phyloP scores from a whole-genome alignment of 2,797 vertebrate species.

The Acrocephalus scirpaceus region DNA sequence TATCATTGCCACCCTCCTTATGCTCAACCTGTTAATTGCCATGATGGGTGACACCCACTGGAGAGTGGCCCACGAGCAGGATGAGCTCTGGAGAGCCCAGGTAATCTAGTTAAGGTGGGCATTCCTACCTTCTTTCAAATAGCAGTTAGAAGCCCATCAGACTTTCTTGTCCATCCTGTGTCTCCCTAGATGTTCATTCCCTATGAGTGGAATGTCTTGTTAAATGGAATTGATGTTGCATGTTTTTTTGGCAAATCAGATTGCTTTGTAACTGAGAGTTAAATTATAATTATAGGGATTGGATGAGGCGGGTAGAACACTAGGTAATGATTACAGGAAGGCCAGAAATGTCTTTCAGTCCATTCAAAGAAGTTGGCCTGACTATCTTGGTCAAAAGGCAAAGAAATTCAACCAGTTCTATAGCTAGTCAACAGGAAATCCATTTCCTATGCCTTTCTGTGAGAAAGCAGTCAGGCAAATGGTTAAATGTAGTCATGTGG shows the following conservation, averaged over 20 bases:
- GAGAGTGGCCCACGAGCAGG: slow-evolving; percentile 79
- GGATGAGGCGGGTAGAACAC: neutral
- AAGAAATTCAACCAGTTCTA: neutral
- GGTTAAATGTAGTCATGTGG: neutral
- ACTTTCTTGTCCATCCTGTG: neutral
- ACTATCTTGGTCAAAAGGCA: neutral
- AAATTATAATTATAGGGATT: neutral
- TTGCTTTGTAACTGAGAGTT: neutral
- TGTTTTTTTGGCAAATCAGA: neutral
- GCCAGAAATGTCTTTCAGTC: neutral
- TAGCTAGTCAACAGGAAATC: neutral
- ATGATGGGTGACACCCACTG: slow-evolving; percentile 85
- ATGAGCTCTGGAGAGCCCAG: slow-evolving; percentile 81
- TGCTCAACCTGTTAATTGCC: slow-evolving; percentile 83
- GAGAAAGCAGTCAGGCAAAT: neutral
- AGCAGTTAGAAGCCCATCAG: neutral
- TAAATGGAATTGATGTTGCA: neutral
- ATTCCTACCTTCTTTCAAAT: neutral
- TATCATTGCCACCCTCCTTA: slow-evolving; percentile 79
- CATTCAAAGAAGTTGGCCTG: neutral
- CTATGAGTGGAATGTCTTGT: fast-evolving
- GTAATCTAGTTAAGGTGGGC: slow-evolving; percentile 15
- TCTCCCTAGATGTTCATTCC: neutral
- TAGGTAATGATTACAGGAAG: neutral
- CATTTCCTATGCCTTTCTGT: neutral